These are phyloP conservation scores for Gorilla gorilla DNA, from an alignment of 2,113 vertebrate genomes.

Conservation along the genomic window DNA sequence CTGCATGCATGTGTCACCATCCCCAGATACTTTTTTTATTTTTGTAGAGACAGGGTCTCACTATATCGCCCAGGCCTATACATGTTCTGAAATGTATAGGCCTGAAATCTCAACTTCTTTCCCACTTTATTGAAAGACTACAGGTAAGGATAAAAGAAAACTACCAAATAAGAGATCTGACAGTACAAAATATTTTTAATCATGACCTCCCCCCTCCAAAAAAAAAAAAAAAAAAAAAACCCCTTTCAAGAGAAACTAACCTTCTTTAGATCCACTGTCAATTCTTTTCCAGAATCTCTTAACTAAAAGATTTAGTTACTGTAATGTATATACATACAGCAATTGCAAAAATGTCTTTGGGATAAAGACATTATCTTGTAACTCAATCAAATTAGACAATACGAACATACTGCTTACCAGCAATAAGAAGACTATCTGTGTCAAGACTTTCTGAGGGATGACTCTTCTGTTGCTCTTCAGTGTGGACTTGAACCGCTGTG, in stretches of 20 bases:
- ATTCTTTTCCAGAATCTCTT: neutral
- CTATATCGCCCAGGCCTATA: too few species aligned
- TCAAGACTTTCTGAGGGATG: neutral
- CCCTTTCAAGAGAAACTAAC: neutral
- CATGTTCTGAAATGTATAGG: too few species aligned
- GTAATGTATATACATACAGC: neutral
- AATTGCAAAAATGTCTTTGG: neutral
- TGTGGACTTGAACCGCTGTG: neutral
- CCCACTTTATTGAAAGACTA: neutral
- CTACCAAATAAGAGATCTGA: neutral
- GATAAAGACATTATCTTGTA: accelerated
- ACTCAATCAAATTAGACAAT: neutral
- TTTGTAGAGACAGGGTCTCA: too few species aligned
- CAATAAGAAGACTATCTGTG: neutral
- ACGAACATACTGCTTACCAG: neutral
- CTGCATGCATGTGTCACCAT: too few species aligned
- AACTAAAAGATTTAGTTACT: neutral
- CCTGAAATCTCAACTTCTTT: neutral
- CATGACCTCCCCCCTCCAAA: neutral
- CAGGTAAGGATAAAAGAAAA: neutral
- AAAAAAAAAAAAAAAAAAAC: neutral
- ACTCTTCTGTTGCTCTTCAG: neutral
- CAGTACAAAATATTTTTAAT: neutral
- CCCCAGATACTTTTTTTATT: too few species aligned
- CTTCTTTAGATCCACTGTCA: neutral